Conservation (phyloP, 2,113 vertebrate genomes). For the Alouatta palliata region DNA sequence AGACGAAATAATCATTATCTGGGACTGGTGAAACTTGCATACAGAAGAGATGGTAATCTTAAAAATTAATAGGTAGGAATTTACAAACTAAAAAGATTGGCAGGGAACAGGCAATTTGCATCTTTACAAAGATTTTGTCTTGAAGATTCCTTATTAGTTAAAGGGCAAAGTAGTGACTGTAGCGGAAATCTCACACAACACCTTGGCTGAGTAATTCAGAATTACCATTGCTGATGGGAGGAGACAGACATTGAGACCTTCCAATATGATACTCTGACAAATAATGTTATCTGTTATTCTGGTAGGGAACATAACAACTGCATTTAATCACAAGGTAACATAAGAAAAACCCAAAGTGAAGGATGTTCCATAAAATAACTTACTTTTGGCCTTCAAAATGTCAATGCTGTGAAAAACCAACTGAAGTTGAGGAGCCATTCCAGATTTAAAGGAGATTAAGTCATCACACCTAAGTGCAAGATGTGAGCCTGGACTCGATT, state of each 20-base stretch:
- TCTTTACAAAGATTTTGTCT: background rate
- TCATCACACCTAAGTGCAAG: accelerated
- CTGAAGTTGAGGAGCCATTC: background rate
- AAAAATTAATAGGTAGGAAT: background rate
- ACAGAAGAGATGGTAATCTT: background rate
- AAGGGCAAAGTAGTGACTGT: background rate
- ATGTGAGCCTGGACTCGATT: background rate
- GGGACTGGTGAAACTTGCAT: background rate
- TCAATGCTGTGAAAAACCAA: background rate
- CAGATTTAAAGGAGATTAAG: background rate
- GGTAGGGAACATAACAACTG: accelerated
- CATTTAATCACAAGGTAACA: background rate
- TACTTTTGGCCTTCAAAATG: background rate
- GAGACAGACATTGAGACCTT: background rate
- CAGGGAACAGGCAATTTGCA: background rate
- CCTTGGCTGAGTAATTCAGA: background rate
- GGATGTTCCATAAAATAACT: background rate
- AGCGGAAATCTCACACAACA: background rate
- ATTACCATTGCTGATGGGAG: accelerated
- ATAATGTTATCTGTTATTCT: background rate
- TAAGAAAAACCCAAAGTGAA: background rate
- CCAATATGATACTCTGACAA: background rate
- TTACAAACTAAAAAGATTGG: background rate
- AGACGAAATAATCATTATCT: background rate
- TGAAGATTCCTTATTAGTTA: background rate